Base-by-base conservation (phyloP, 2,113 vertebrate species). In the Brachypodius melanocephalos region DNA sequence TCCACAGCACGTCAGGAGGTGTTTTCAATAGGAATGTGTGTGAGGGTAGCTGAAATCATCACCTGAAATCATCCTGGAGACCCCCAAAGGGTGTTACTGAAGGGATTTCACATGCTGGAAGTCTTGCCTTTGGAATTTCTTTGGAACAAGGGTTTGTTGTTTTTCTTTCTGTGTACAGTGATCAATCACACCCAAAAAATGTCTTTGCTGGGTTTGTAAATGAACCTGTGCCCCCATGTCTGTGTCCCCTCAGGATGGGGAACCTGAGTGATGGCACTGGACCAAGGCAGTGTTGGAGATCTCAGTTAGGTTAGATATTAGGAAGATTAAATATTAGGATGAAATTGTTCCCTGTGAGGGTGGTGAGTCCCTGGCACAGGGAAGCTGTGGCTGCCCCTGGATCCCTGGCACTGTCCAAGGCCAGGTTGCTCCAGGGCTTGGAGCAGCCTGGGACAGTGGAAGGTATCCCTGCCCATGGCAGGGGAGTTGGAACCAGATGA, bases 1-100 rank as follows among this genome's bases (percentile, higher is more conserved):
- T 94, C 95, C 95, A 96, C 96, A 92, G 96, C 95, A 88, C 6
- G 0, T 96, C 92, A 97, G 96, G 52, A 74, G 94, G 95, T 94
- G 92, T 95, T 95, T 90, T 73, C 82, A 74, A n/a, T 63, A 96
- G 90, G 8, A 32, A 79, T 85, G 85, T 91, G 42, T 94, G 38
- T 77, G 65, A 96, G 66, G 87, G 81, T 63, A 95, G 95, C 75
- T 88, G 72, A 82, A 62, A 46, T 58, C 13, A 4, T 95, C 92
- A 58, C 57, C 71, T 93, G 55, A 79, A 79, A 4, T 58, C 63
- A 46, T 76, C 75, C 79, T 63, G 88, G 90, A 96, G 88, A 74
- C 85, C 55, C 61, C 57, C 75, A 7, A 19, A 61, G 63, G 85
- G 22, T 80, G 63, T 74, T 71, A 17, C 48, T 32, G 32, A 73